Evolutionary conservation across 2,797 vertebrate genomes (phyloP).

Genomic region (Harpagifer antarcticus): DNA sequence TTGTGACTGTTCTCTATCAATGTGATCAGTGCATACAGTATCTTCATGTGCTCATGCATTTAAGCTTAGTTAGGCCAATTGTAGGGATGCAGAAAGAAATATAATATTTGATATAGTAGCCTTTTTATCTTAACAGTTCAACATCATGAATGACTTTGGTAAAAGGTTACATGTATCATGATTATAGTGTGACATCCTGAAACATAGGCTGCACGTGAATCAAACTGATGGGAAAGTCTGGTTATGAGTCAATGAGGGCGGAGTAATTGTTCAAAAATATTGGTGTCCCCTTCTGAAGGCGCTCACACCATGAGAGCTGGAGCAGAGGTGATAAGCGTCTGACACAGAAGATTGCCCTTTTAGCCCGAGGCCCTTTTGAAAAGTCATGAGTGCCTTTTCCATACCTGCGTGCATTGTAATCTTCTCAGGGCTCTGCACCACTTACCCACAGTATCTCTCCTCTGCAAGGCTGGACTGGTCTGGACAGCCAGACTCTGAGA

Average conservation of each 20-base stretch:
- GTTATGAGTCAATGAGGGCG: slow-evolving; percentile 1
- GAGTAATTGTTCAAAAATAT: slow-evolving; percentile 58
- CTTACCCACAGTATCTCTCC: slow-evolving; percentile 46
- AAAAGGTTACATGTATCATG: neutral
- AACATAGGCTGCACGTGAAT: slow-evolving; percentile 26
- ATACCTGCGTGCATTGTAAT: slow-evolving; percentile 71
- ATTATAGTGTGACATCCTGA: slow-evolving; percentile 5
- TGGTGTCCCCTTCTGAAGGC: slow-evolving; percentile 30
- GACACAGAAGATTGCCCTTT: slow-evolving; percentile 33
- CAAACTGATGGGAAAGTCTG: slow-evolving; percentile 33
- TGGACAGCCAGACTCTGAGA: slow-evolving; percentile 39
- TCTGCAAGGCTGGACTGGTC: slow-evolving; percentile 61
- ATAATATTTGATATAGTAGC: neutral
- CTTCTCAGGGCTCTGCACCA: slow-evolving; percentile 42
- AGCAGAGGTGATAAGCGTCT: slow-evolving; percentile 60
- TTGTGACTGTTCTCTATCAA: neutral
- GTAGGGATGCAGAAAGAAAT: neutral
- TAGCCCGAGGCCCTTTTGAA: slow-evolving; percentile 65
- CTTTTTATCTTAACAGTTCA: neutral
- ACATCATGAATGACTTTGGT: neutral
- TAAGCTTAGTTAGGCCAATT: neutral
- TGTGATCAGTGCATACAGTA: neutral
- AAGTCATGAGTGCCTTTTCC: slow-evolving; percentile 58
- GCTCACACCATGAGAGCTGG: slow-evolving; percentile 46
- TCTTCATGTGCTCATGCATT: too few relatives aligned